A percentile compares a stretch with the other conserved stretches of the same genome.
Evolutionary conservation across 2,113 vertebrate genomes (phyloP).

Genomic region (Phylloscopus trochiloides): DNA sequence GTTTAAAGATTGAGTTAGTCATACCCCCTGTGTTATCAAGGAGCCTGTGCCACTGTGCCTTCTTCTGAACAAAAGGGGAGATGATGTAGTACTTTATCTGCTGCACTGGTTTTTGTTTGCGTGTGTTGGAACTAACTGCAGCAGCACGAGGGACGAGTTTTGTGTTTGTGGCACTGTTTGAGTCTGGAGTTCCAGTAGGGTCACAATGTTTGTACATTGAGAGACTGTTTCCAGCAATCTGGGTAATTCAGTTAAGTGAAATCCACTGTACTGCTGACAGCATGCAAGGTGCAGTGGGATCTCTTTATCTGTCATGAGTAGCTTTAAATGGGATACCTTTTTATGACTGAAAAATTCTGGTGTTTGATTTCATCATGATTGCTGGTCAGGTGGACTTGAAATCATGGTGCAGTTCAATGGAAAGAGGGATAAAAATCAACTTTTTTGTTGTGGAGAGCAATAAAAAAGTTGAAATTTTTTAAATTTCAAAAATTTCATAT

Average conservation of each 20-base stretch:
- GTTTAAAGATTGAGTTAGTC: not conserved
- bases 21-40: not conserved
- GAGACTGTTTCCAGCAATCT: not conserved
- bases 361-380: not conserved
- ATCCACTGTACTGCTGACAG: not conserved
- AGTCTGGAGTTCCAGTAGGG: not conserved
- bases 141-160: not conserved
- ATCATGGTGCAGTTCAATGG: not conserved
- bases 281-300: not conserved
- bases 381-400: not conserved
- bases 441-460: not conserved
- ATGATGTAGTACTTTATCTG: not conserved
- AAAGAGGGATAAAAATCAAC: not conserved
- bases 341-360: not conserved
- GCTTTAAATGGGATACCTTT: not conserved
- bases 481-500: not conserved
- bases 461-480: not conserved
- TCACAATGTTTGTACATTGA: not conserved
- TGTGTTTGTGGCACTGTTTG: not conserved
- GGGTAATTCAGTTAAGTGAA: not conserved
- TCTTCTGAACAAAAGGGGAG: not conserved
- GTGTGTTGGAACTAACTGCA: not conserved
- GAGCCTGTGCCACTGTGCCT: not conserved
- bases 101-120: rapidly evolving
- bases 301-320: not conserved